phyloP scores from a whole-genome alignment of 1,140 invertebrate genomes.

The Brevipalpus yothersi region DNA sequence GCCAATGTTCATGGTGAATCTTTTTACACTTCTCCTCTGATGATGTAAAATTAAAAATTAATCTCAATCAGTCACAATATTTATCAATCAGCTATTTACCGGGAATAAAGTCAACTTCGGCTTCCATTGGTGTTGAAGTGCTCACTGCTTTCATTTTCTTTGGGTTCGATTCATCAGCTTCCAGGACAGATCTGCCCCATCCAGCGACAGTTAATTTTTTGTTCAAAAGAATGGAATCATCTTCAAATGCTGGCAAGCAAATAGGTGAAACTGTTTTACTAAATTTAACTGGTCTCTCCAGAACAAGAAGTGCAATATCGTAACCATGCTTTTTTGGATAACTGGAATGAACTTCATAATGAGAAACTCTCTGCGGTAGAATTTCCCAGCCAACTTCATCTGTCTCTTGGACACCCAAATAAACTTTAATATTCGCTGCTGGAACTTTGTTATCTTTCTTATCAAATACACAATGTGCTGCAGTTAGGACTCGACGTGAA shows the following conservation, averaged over 20 bases:
- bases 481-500: conserved; percentile 19
- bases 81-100: neutral
- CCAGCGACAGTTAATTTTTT: conserved; percentile 13
- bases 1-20: neutral
- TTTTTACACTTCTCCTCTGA: neutral
- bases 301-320: conserved; percentile 42
- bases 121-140: too few species aligned
- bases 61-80: neutral
- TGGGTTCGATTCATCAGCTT: neutral
- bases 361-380: neutral
- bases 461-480: conserved; percentile 17
- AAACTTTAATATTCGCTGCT: neutral
- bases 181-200: conserved; percentile 27
- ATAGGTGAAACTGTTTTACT: conserved; percentile 10
- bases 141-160: neutral
- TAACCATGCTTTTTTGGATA: conserved; percentile 4
- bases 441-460: neutral
- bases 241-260: conserved; percentile 15
- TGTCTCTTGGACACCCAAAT: neutral
- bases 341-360: neutral
- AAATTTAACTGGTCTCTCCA: conserved; percentile 34
- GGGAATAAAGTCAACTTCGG: too few species aligned
- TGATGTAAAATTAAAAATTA: neutral
- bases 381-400: neutral
- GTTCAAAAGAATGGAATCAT: conserved; percentile 1